Evolutionary conservation across 2,113 vertebrate genomes (phyloP).

Genomic region (Urocolius indicus): DNA sequence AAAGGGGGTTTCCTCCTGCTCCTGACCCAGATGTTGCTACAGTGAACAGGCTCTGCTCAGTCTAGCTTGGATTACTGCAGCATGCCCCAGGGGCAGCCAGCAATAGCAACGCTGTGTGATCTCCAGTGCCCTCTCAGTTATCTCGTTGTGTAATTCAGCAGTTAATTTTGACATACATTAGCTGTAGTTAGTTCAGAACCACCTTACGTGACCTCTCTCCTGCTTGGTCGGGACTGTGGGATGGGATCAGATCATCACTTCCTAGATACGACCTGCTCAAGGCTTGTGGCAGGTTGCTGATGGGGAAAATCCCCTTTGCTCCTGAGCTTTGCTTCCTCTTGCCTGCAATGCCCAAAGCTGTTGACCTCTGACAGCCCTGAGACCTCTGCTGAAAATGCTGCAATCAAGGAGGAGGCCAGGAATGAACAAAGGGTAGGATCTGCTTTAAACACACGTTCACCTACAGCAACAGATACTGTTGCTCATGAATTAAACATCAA

Average conservation of each 20-base stretch:
- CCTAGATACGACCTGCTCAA: background rate
- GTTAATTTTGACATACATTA: conserved; percentile 30
- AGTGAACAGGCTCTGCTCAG: background rate
- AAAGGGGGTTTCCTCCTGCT: conserved; percentile 16
- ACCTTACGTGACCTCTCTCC: background rate
- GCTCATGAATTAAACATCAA: background rate
- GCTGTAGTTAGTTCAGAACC: background rate
- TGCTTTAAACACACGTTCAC: background rate
- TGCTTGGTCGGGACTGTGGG: background rate
- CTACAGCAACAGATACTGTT: background rate
- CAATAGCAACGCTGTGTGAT: conserved; percentile 12
- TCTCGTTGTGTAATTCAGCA: background rate
- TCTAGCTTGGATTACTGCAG: background rate
- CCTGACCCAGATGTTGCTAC: conserved; percentile 10
- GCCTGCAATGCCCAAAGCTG: background rate
- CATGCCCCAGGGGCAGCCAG: background rate
- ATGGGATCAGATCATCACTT: background rate
- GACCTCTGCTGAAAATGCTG: background rate
- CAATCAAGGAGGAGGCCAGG: background rate
- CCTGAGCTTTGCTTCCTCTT: background rate
- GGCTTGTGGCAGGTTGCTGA: background rate
- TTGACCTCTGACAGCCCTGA: background rate
- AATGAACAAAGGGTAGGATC: background rate
- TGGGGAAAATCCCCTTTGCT: background rate
- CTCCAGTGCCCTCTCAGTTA: background rate